Conservation (phyloP, 2,797 vertebrate genomes). For the Tapera naevia region DNA sequence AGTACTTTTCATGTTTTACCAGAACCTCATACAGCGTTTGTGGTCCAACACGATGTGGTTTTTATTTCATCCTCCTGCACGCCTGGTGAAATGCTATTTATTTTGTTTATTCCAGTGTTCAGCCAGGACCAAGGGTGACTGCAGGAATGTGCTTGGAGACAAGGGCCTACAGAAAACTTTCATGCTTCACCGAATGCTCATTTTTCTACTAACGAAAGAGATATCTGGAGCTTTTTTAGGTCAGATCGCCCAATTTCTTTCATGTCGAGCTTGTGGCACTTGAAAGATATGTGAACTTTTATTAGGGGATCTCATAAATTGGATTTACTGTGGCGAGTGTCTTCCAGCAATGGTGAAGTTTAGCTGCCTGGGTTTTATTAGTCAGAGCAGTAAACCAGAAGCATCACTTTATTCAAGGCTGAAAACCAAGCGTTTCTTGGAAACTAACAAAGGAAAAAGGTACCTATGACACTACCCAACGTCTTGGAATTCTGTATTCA, state of each 20-base stretch:
- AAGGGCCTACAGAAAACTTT: neutral
- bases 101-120: constrained; percentile 34
- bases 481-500: constrained; percentile 32
- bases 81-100: neutral
- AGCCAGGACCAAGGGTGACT: neutral
- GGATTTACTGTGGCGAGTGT: constrained; percentile 22
- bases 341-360: constrained; percentile 46
- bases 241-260: neutral
- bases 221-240: neutral
- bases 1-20: neutral
- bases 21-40: neutral
- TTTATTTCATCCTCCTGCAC: constrained; percentile 7
- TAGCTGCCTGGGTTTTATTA: constrained; percentile 56
- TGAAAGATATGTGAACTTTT: constrained; percentile 48
- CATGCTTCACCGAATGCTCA: neutral
- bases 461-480: constrained; percentile 44
- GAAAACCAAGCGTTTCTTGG: constrained; percentile 34
- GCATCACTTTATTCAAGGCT: constrained; percentile 30
- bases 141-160: neutral
- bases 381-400: constrained; percentile 48
- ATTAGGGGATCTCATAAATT: constrained; percentile 45
- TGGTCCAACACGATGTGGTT: neutral
- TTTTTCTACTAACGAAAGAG: neutral
- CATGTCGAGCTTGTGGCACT: neutral
- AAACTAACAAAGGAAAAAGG: constrained; percentile 64